phyloP scores from a whole-genome alignment of 2,888 invertebrate species.

The Nephrotoma flavescens region DNA sequence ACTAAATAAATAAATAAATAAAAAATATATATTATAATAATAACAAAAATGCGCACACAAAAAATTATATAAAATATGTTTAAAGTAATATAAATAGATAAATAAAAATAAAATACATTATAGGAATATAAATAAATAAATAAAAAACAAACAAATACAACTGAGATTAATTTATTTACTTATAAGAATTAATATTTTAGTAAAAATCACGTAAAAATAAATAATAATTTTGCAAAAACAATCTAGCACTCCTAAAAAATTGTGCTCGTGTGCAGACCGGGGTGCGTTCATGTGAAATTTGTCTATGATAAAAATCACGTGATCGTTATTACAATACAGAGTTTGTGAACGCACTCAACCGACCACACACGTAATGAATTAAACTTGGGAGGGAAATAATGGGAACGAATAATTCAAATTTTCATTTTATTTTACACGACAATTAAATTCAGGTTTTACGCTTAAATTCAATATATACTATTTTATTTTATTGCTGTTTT shows the following conservation, averaged over 20 bases:
- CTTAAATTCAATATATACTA: too few relatives aligned
- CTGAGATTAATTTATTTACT: not conserved
- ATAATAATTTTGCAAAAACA: not conserved
- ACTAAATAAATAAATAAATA: not conserved
- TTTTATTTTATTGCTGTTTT: not conserved
- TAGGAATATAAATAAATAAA: not conserved
- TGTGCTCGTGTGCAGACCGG: not conserved
- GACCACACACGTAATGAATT: not conserved
- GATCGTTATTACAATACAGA: too few relatives aligned
- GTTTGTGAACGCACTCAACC: not conserved
- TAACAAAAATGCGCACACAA: not conserved
- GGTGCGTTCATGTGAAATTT: too few relatives aligned
- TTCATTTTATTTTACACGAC: not conserved
- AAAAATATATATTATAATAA: not conserved
- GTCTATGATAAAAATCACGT: too few relatives aligned
- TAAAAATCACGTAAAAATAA: not conserved
- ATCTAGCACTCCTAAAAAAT: not conserved
- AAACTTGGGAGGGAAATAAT: not conserved
- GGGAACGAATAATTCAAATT: not conserved
- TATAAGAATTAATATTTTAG: not conserved
- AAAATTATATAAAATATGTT: not conserved
- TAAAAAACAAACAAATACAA: not conserved
- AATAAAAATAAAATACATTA: not conserved
- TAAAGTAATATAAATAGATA: not conserved
- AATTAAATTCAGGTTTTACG: not conserved